Evolutionary conservation across 2,888 invertebrate genomes (phyloP), one percentile per base, ranked within the genome.

Genomic region (Chouioia cunea): DNA sequence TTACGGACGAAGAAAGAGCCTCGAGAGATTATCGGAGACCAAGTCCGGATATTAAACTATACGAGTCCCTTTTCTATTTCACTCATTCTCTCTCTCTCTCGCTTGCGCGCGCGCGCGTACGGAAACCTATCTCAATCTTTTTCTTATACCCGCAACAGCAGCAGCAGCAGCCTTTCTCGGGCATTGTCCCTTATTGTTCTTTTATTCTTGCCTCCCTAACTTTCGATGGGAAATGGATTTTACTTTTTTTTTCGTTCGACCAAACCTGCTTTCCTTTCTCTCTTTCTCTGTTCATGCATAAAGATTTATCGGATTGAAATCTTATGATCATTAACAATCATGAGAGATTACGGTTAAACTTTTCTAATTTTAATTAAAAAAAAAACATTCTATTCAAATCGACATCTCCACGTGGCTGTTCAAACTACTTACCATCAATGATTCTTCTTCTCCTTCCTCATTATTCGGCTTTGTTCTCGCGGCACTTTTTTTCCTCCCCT

Each of bases 21-120:
- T 56, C 69, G 74, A 75, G 70, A 76, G 76, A 78, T 78, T 79
- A 79, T 79, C 75, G 73, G 36, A 36, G 74, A 71, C 73, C 72
- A 73, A 73, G 76, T 75, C 75, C 68, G 68, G 77, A 71, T 74
- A 74, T 76, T 71, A 74, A 75, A 76, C 76, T 75, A 73, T 75
- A 71, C 71, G 67, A 64, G 71, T n/a, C n/a, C 48, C 54, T 18
- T 16, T 47, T 47, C 46, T 46, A 20, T 63, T 2, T 15, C 27
- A 6, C 54, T 27, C 18, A 43, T 2, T 43, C 22, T 23, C 18
- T 56, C 22, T 43, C 6, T 56, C 43, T 53, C n/a, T n/a, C n/a
- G n/a, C n/a, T n/a, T n/a, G n/a, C n/a, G n/a, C 23, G 53, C 22
- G 10, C 23, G 53, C 22, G 10, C 2, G 54, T 15, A 16, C 53